Percentiles rank a stretch among this genome's conserved stretches.
These are phyloP conservation scores for Boloria selene DNA, from an alignment of 2,888 invertebrate genomes.

Conservation along the genomic window DNA sequence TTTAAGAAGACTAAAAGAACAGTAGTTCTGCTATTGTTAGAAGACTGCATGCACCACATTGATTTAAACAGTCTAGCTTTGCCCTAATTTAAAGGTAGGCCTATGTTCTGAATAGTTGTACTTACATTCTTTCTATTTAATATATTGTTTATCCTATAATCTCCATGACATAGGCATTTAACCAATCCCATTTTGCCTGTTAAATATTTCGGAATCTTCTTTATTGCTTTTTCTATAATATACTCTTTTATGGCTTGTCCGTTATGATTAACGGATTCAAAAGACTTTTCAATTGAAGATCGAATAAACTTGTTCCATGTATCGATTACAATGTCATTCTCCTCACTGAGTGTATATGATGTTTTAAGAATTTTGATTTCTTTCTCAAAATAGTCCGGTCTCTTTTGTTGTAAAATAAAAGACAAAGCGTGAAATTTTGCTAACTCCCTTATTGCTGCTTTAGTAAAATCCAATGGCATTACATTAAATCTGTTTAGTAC, in stretches of 20 bases:
- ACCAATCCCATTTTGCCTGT: slow-evolving; percentile 34
- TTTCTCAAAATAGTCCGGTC: slow-evolving; percentile 40
- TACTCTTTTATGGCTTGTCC: slow-evolving; percentile 41
- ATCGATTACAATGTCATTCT: slow-evolving; percentile 29
- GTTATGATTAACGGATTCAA: slow-evolving; percentile 44
- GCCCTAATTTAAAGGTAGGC: no score
- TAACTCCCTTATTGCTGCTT: slow-evolving; percentile 45
- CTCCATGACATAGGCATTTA: slow-evolving; percentile 52
- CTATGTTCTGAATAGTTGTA: slow-evolving; percentile 17
- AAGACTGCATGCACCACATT: no score
- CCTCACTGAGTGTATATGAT: slow-evolving; percentile 5
- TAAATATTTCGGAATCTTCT: slow-evolving; percentile 45
- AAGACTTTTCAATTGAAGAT: slow-evolving; percentile 42
- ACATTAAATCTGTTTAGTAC: slow-evolving; percentile 44
- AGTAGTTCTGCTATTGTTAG: no score
- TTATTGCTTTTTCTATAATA: slow-evolving; percentile 37
- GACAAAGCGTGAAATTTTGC: slow-evolving; percentile 50
- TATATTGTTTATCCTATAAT: slow-evolving; percentile 50
- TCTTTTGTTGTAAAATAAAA: slow-evolving; percentile 44
- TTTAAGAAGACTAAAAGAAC: no score
- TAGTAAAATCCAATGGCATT: slow-evolving; percentile 46
- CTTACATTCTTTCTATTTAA: slow-evolving; percentile 49
- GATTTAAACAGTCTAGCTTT: no score
- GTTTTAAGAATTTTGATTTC: slow-evolving; percentile 45
- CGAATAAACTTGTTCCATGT: slow-evolving; percentile 43